Evolutionary conservation across 1,140 invertebrate species (phyloP).

Genomic region (Matsumurasca onukii): DNA sequence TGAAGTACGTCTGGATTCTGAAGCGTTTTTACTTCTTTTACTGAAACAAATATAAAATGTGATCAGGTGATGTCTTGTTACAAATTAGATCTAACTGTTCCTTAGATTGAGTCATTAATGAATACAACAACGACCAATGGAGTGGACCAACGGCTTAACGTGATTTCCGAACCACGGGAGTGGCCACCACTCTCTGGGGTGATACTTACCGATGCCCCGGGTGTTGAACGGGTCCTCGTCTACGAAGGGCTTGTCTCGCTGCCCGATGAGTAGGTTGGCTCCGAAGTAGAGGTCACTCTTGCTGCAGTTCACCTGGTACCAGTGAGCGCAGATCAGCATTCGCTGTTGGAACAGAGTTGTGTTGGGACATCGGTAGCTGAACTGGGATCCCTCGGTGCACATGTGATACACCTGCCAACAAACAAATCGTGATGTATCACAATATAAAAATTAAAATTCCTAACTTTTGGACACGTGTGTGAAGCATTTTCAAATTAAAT

Average conservation of each 20-base stretch:
- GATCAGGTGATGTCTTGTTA: no score
- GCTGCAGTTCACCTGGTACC: slow-evolving; percentile 81
- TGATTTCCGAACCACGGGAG: no score
- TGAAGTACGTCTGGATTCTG: slow-evolving; percentile 2
- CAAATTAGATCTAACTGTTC: no score
- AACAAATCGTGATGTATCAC: no score
- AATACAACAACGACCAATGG: no score
- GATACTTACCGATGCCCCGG: no score
- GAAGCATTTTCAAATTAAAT: not conserved
- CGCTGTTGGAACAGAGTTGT: slow-evolving; percentile 76
- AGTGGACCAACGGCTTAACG: no score
- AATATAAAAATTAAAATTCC: no score
- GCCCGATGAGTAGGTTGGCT: slow-evolving; percentile 68
- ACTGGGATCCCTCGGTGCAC: slow-evolving; percentile 71
- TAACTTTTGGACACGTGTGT: not conserved
- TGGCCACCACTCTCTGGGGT: no score
- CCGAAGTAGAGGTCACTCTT: slow-evolving; percentile 63
- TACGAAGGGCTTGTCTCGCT: slow-evolving; percentile 66
- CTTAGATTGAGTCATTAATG: no score
- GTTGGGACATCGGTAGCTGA: slow-evolving; percentile 74
- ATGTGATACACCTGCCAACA: slow-evolving; percentile 74
- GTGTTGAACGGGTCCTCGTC: slow-evolving; percentile 59
- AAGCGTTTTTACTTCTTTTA: slow-evolving; percentile 8
- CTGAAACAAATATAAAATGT: slow-evolving; percentile 12
- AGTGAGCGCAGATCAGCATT: slow-evolving; percentile 77